phyloP scores from a whole-genome alignment of 53 echinoderm and acorn worm genomes.

The Crossaster papposus region DNA sequence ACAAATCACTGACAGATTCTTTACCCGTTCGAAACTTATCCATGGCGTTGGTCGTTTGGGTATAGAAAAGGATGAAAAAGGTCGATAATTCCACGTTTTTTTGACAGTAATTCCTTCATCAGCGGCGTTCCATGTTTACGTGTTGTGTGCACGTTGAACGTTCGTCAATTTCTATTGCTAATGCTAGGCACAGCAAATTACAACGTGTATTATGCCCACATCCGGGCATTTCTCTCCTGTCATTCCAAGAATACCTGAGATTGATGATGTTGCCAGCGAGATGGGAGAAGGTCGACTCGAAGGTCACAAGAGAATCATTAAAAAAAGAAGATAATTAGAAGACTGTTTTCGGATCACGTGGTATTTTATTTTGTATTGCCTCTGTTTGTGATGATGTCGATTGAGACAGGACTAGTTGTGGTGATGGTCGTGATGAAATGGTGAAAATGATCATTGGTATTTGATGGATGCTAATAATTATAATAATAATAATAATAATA shows the following conservation, averaged over 20 bases:
- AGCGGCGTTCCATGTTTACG: conserved; percentile 43
- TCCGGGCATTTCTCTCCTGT: conserved; percentile 38
- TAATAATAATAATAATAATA: no score
- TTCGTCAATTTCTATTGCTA: conserved; percentile 7
- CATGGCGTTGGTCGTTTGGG: conserved; percentile 34
- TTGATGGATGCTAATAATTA: no score
- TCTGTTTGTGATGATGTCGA: no score
- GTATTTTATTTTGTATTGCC: background rate
- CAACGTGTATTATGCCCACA: conserved; percentile 30
- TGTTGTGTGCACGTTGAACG: conserved; percentile 19
- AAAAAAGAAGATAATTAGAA: background rate
- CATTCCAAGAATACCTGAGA: conserved; percentile 62
- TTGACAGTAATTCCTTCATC: conserved; percentile 29
- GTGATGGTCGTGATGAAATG: no score
- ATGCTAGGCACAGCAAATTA: background rate
- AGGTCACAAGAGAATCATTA: conserved; percentile 17
- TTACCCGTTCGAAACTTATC: conserved; percentile 57
- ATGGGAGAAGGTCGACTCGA: conserved; percentile 25
- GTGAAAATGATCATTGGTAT: no score
- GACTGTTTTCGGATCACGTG: background rate
- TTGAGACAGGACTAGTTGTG: no score
- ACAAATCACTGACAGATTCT: background rate
- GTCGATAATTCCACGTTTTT: conserved; percentile 41
- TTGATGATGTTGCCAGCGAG: conserved; percentile 52
- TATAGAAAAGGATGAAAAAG: conserved; percentile 28